These are phyloP conservation scores for Nipponia nippon DNA, from an alignment of 2,113 vertebrate species.

Conservation along the genomic window DNA sequence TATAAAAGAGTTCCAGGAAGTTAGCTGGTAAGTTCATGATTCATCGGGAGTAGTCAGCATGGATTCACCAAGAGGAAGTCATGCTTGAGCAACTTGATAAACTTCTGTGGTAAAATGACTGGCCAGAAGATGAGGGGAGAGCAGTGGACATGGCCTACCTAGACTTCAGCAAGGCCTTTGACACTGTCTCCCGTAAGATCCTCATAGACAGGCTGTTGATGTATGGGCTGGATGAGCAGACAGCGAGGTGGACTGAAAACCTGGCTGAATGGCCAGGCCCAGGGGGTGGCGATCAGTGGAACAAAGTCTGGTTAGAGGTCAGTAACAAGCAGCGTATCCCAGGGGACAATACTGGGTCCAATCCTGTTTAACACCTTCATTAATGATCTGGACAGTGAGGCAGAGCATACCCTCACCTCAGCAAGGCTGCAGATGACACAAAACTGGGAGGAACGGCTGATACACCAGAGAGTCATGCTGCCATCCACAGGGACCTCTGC, in stretches of 20 bases:
- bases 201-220: background rate
- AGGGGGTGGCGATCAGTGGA: background rate
- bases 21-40: background rate
- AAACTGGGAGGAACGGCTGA: background rate
- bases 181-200: background rate
- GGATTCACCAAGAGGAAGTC: background rate
- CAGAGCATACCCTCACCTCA: background rate
- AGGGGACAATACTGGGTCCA: background rate
- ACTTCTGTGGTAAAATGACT: background rate
- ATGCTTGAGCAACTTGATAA: background rate
- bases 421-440: background rate
- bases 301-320: background rate
- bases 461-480: background rate
- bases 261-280: background rate
- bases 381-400: background rate
- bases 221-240: background rate
- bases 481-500: background rate
- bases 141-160: background rate
- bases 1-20: background rate
- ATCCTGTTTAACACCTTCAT: background rate
- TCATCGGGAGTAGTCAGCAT: background rate
- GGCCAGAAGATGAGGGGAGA: background rate
- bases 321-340: background rate
- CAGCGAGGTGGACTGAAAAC: background rate
- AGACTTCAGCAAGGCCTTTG: background rate